Conservation (phyloP, 2,113 vertebrate genomes). For the Neogobius melanostomus region DNA sequence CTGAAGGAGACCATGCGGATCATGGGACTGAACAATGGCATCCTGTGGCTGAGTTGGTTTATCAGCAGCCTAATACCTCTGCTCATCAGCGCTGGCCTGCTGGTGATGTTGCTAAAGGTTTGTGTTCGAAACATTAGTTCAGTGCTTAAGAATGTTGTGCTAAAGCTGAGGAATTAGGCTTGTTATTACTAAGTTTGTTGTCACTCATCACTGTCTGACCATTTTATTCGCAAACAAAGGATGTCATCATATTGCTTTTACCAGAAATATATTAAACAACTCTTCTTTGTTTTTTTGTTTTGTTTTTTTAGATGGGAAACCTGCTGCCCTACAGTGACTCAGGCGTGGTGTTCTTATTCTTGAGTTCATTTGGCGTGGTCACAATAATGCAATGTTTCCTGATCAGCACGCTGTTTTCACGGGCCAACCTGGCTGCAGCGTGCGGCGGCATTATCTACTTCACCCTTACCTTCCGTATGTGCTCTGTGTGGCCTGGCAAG, state of each 20-base stretch:
- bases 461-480: conserved; percentile 93
- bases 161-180: conserved; percentile 1
- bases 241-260: conserved; percentile 18
- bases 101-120: conserved; percentile 93
- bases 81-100: conserved; percentile 87
- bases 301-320: conserved; percentile 88
- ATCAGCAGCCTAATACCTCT: conserved; percentile 94
- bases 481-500: conserved; percentile 95
- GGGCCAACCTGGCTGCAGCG: conserved; percentile 93
- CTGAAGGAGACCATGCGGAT: conserved; percentile 98
- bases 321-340: conserved; percentile 94
- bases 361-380: conserved; percentile 87
- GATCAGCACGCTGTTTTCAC: conserved; percentile 94
- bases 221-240: conserved; percentile 31
- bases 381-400: conserved; percentile 98
- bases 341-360: conserved; percentile 89
- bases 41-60: conserved; percentile 97
- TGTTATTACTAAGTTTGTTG: conserved; percentile 5
- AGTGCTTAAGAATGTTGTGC: conserved; percentile 25
- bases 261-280: background rate
- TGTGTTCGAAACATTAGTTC: conserved; percentile 14
- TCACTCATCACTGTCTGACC: conserved; percentile 2
- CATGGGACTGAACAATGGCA: conserved; percentile 93
- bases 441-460: conserved; percentile 98
- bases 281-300: background rate